Percentiles rank a stretch among this genome's conserved stretches.
phyloP scores from a whole-genome alignment of 1,140 invertebrate genomes.

The Lepidurus couesii region DNA sequence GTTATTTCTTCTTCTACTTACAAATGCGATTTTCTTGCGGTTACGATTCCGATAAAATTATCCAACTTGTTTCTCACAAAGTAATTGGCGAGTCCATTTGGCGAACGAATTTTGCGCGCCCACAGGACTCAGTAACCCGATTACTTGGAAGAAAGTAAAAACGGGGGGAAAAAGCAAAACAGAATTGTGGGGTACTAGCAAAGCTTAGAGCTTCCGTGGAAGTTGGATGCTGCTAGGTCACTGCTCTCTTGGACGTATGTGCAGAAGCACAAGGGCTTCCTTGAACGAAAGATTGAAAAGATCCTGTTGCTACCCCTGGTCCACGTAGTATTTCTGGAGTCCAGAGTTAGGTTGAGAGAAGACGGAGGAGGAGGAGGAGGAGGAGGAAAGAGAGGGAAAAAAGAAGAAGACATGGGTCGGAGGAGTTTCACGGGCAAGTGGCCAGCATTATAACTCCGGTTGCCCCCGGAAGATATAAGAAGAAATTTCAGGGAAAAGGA shows the following conservation, averaged over 20 bases:
- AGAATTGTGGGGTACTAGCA: neutral
- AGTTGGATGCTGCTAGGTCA: conserved; percentile 15
- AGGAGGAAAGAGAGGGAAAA: neutral
- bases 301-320: neutral
- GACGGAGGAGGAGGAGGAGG: neutral
- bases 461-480: neutral
- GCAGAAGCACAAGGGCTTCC: neutral
- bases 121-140: neutral
- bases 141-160: neutral
- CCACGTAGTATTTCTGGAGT: conserved; percentile 14
- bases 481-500: neutral
- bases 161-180: neutral
- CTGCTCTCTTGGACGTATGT: conserved; percentile 14
- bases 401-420: neutral
- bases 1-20: neutral
- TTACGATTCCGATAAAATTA: neutral
- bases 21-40: neutral
- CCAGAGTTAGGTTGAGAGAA: neutral
- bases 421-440: conserved; percentile 13
- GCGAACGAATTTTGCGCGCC: neutral
- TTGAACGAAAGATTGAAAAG: neutral
- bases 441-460: neutral
- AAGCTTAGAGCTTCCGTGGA: neutral
- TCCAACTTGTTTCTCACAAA: neutral
- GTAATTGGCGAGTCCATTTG: neutral